Evolutionary conservation across 2,888 invertebrate genomes (phyloP).

Genomic region (Abscondita cerata): DNA sequence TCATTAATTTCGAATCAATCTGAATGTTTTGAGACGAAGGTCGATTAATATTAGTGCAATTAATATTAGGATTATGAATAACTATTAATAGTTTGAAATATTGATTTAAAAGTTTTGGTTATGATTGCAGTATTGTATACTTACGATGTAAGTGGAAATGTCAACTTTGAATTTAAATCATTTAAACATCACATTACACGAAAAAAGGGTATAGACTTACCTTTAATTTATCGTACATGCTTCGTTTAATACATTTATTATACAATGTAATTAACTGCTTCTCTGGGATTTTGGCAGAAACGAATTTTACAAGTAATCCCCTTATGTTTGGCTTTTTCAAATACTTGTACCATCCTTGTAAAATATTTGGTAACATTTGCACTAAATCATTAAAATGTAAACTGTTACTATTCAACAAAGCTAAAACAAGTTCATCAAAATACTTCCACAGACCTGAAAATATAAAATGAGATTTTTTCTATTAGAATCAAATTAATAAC

Average conservation of each 20-base stretch:
- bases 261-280: neutral
- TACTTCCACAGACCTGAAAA: conserved; percentile 9
- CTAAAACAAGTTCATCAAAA: conserved; percentile 5
- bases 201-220: neutral
- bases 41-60: no score
- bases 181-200: no score
- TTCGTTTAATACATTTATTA: conserved; percentile 1
- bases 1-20: no score
- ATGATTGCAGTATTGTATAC: no score
- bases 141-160: no score
- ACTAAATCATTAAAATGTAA: neutral
- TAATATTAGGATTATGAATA: no score
- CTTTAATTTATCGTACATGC: conserved; percentile 2
- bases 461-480: neutral
- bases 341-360: conserved; percentile 12
- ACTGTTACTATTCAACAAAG: neutral
- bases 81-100: no score
- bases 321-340: neutral
- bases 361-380: conserved; percentile 4
- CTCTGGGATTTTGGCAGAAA: neutral
- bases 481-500: neutral
- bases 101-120: no score
- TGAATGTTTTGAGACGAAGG: no score
- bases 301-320: neutral
- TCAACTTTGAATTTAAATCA: no score